Base-by-base conservation (phyloP, 53 echinoderm and acorn worm genomes). In the Actinopyga echinites region DNA sequence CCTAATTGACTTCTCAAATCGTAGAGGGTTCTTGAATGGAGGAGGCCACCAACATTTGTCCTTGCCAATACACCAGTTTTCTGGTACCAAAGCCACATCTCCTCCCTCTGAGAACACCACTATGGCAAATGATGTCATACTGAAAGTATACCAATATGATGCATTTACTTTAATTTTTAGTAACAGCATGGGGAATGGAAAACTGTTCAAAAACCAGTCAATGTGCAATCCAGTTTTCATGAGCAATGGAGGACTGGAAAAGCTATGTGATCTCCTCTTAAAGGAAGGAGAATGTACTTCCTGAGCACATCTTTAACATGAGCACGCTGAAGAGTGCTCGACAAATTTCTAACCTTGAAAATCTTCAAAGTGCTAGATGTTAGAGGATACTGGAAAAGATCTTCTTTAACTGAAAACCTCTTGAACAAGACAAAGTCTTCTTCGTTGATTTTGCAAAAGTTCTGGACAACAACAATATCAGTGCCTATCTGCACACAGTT, bases 71-170 rank as follows among this genome's bases (percentile, higher is more conserved):
- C 62, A 61, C 62, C 62, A 61, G 12, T 28, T 61, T 10, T 30
- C 62, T 30, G 62, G 62, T 10, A 61, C 62, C 22, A 61, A 9
- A 25, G 62, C 62, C 62, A 61, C 62, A 61, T 61, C 62, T 8
- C 62, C 62, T 61, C 22, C 30, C 62, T 61, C 62, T 20, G 62
- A 28, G 62, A 61, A 61, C 6, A 61, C 26, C n/a, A 61, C 62
- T 61, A 61, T 61, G 62, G 62, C 62, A 61, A 28, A 61, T 61
- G 62, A 61, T 22, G 62, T 61, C 62, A 61, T 61, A 20, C 62
- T 61, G 62, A 61, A 61, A 61, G 23, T 61, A 61, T 61, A 61
- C 26, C 62, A 61, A 61, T 61, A 61, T 61, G 10, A 44, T 8
- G 44, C 44, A 44, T 4, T 44, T 44, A 13, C 44, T 44, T 44